Conservation (phyloP, 2,113 vertebrate species). For the Hydrochoerus hydrochaeris region DNA sequence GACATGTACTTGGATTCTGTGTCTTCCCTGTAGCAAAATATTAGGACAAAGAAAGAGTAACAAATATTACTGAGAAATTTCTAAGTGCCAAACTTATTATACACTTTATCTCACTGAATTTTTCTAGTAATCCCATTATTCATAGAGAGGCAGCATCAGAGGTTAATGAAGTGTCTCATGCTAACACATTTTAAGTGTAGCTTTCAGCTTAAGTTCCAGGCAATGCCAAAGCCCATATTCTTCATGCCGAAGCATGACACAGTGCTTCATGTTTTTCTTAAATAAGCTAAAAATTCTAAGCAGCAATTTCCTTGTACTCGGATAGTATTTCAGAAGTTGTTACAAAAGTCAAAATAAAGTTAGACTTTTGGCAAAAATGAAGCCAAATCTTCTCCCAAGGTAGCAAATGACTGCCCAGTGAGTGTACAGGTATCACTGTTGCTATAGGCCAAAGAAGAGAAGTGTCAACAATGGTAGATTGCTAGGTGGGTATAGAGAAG, state of each 20-base stretch:
- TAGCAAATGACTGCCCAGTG: not conserved
- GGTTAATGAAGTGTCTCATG: not conserved
- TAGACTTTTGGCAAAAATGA: slow-evolving; percentile 2
- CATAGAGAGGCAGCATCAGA: not conserved
- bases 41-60: not conserved
- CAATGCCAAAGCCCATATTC: not conserved
- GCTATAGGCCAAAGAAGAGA: not conserved
- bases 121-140: slow-evolving; percentile 10
- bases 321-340: not conserved
- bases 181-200: not conserved
- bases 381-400: not conserved
- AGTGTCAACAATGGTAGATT: not conserved
- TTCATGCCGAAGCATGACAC: not conserved
- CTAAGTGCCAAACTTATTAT: not conserved
- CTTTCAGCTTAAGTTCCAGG: slow-evolving; percentile 18
- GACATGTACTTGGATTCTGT: not conserved
- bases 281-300: not conserved
- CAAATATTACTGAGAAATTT: not conserved
- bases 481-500: not conserved
- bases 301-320: not conserved
- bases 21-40: slow-evolving; percentile 9
- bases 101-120: not conserved
- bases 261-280: not conserved
- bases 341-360: not conserved
- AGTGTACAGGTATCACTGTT: not conserved